Base-by-base conservation (phyloP, 2,113 vertebrate species). In the Erinaceus europaeus region DNA sequence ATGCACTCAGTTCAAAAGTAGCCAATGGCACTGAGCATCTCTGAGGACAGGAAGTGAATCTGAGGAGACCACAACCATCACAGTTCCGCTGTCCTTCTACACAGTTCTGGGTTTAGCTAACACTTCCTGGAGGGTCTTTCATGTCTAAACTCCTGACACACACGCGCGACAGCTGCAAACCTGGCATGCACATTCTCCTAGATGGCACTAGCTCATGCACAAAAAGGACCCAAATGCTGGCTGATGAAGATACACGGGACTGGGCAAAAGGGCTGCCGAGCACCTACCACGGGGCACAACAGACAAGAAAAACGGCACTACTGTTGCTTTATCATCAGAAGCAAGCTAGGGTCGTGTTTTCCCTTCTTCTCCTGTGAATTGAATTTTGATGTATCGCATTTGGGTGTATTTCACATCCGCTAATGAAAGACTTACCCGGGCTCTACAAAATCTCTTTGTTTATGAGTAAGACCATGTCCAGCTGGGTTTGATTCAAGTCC, bases 401-500 rank as follows among this genome's bases (percentile, higher is more conserved):
- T 6, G 67, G 23, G 3, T 48, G 48, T 50, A 81, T 75, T 86
- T 86, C 57, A 65, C 57, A 82, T 65, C 82, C 90, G 76, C 55
- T 77, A 76, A 86, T 65, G 23, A 69, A 69, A 74, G 42, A 23
- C 18, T 44, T 48, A 84, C 13, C 61, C 52, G 55, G 29, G 36
- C 14, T 44, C 80, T 32, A 92, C 34, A 80, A 92, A 80, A 62
- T 74, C 59, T 81, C 77, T 73, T 62, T 53, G 42, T 50, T 90
- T 67, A 86, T 77, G 42, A 90, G 38, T 90, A 71, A 77, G 40
- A 48, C 71, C 55, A 90, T 44, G 65, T 68, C 25, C 12, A 83
- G 75, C 42, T 78, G 53, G 73, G n/a, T 34, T 59, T 88, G 57
- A 73, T 72, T 71, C 57, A 52, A 74, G 18, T 14, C 42, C 3